Conservation (phyloP, 2,113 vertebrate species). For the Petrocephalus zakoni region DNA sequence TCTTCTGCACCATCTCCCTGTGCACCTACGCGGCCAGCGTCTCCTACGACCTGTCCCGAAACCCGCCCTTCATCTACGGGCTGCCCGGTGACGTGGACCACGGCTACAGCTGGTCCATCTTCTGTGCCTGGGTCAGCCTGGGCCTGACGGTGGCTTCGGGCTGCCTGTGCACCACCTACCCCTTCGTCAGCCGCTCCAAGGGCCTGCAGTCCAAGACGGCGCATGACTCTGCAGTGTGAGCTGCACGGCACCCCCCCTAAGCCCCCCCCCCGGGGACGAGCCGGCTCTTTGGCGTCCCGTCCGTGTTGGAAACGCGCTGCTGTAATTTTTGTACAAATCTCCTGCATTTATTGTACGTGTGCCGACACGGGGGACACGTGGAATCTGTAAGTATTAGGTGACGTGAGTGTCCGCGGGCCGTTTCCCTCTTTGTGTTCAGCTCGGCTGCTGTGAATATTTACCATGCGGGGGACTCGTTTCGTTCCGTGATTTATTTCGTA, state of each 20-base stretch:
- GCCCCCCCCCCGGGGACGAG: not conserved
- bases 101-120: conserved; percentile 77
- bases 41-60: conserved; percentile 75
- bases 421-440: not conserved
- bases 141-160: conserved; percentile 69
- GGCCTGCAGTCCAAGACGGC: conserved; percentile 65
- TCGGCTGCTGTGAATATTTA: not conserved
- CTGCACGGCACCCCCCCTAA: too few relatives aligned
- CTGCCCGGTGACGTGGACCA: conserved; percentile 74
- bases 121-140: conserved; percentile 75
- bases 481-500: not conserved
- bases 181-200: conserved; percentile 65
- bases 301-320: not conserved
- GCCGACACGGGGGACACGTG: not conserved
- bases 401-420: not conserved
- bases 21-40: conserved; percentile 77
- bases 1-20: conserved; percentile 81
- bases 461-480: not conserved
- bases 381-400: not conserved
- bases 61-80: conserved; percentile 72
- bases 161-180: conserved; percentile 73
- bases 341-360: not conserved
- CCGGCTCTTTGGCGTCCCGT: not conserved
- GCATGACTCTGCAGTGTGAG: conserved; percentile 67
- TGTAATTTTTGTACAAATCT: conserved; percentile 4